Evolutionary conservation across 2,888 invertebrate species (phyloP), one percentile per base, ranked within the genome.

Genomic region (Hecatera dysodea): DNA sequence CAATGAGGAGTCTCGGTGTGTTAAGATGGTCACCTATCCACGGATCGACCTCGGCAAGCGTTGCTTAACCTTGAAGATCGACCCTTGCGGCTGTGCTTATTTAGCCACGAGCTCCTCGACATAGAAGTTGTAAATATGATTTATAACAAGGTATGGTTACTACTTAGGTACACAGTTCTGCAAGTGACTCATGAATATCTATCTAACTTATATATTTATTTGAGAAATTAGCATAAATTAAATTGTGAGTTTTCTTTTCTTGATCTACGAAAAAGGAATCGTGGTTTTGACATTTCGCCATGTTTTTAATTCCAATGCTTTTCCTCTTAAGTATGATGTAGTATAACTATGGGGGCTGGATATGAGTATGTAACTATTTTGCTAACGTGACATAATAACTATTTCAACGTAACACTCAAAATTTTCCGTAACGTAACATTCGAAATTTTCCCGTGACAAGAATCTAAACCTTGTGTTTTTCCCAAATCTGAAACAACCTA

Each of bases 51-150:
- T n/a, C n/a, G n/a, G n/a, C n/a, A n/a, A n/a, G n/a, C n/a, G n/a
- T n/a, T n/a, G n/a, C n/a, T n/a, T n/a, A n/a, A n/a, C n/a, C n/a
- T n/a, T n/a, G n/a, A n/a, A n/a, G n/a, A n/a, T n/a, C n/a, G n/a
- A n/a, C n/a, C n/a, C n/a, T n/a, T n/a, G n/a, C n/a, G n/a, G n/a
- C n/a, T n/a, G n/a, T n/a, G n/a, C n/a, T n/a, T n/a, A n/a, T n/a
- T n/a, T n/a, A n/a, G n/a, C n/a, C n/a, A n/a, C n/a, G n/a, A n/a
- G n/a, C n/a, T n/a, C n/a, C n/a, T n/a, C n/a, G n/a, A n/a, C n/a
- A n/a, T n/a, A n/a, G n/a, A n/a, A n/a, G n/a, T n/a, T 70, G 69
- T 48, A 44, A 78, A 74, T 69, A 56, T 66, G 55, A 60, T 70
- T 53, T 64, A 60, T 75, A 33, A 29, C 64, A 69, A 64, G 56